These are phyloP conservation scores for Stigmatopora nigra DNA, from an alignment of 2,113 vertebrate species.

Conservation along the genomic window DNA sequence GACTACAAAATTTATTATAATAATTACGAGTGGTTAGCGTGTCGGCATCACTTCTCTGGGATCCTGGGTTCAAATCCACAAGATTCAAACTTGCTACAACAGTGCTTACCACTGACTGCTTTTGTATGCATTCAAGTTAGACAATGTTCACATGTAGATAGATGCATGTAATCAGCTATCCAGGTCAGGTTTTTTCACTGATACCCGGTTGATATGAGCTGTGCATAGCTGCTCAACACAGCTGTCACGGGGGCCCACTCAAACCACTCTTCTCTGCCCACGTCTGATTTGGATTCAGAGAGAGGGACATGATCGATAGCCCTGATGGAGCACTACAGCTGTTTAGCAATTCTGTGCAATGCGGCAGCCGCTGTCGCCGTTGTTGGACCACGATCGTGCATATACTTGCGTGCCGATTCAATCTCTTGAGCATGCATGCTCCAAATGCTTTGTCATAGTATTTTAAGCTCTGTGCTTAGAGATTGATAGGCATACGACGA, in stretches of 20 bases:
- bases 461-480: not conserved
- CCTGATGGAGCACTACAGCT: slow-evolving; percentile 61
- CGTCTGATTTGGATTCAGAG: slow-evolving; percentile 64
- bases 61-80: no score
- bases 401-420: slow-evolving; percentile 14
- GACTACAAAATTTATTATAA: no score
- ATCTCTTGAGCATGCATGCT: slow-evolving; percentile 6
- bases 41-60: no score
- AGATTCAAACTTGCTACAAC: not conserved
- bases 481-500: slow-evolving; percentile 1
- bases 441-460: not conserved
- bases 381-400: slow-evolving; percentile 32
- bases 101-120: not conserved
- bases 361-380: slow-evolving; percentile 50
- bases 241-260: slow-evolving; percentile 41
- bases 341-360: slow-evolving; percentile 67
- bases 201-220: slow-evolving; percentile 53
- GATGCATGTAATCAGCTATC: slow-evolving; percentile 32
- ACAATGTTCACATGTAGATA: slow-evolving; percentile 12
- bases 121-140: slow-evolving; percentile 18
- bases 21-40: no score
- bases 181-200: slow-evolving; percentile 48
- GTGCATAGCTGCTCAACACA: slow-evolving; percentile 41
- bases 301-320: slow-evolving; percentile 66
- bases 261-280: slow-evolving; percentile 48